Percentiles rank a stretch among this genome's conserved stretches.
phyloP scores from a whole-genome alignment of 2,888 invertebrate species.

The Caenorhabditis macrosperma region DNA sequence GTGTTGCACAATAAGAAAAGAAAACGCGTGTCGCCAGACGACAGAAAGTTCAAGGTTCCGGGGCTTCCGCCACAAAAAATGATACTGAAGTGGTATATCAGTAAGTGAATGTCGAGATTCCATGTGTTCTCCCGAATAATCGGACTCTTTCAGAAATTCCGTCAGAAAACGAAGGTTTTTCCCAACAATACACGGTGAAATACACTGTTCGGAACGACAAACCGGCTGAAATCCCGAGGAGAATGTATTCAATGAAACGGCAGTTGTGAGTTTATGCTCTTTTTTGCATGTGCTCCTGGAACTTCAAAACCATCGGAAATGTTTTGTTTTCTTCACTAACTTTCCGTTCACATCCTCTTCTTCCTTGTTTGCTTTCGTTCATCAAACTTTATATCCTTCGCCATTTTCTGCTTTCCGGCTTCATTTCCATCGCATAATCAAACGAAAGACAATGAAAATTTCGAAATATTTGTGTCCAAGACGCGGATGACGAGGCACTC shows the following conservation, averaged over 20 bases:
- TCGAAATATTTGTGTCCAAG: neutral
- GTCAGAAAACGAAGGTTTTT: neutral
- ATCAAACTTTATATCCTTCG: no score
- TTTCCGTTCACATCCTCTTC: neutral
- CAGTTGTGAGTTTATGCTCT: constrained; percentile 20
- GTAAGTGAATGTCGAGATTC: neutral
- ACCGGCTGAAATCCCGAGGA: constrained; percentile 9
- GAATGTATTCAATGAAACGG: constrained; percentile 18
- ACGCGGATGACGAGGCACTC: neutral
- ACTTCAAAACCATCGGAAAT: no score
- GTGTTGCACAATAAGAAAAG: neutral
- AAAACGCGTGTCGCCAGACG: neutral
- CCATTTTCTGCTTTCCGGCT: no score
- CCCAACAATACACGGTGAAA: constrained; percentile 24
- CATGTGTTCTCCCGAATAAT: neutral
- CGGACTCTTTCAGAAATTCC: constrained; percentile 9
- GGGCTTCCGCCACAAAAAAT: neutral
- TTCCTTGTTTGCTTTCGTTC: no score
- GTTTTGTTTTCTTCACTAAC: no score
- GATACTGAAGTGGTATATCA: constrained; percentile 11
- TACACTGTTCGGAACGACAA: constrained; percentile 7
- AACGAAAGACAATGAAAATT: no score
- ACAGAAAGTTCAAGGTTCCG: constrained; percentile 4
- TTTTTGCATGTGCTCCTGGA: neutral
- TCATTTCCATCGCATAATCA: no score